phyloP scores from a whole-genome alignment of 2,113 vertebrate species.

The Hemiscyllium ocellatum region DNA sequence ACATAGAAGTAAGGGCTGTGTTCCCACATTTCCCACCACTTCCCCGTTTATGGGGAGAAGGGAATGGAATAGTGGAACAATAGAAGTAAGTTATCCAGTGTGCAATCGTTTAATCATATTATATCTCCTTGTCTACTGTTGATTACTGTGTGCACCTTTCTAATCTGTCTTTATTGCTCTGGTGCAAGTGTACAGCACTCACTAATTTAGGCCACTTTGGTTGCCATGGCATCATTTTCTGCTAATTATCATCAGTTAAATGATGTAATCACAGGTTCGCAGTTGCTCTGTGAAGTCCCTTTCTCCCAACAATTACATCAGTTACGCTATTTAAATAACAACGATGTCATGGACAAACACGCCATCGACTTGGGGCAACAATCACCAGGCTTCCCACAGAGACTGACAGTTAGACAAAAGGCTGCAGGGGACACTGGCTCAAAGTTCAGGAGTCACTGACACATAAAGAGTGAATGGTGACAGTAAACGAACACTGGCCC shows the following conservation, averaged over 20 bases:
- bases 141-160: constrained; percentile 19
- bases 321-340: constrained; percentile 13
- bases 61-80: not conserved
- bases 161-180: constrained; percentile 8
- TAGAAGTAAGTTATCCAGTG: not conserved
- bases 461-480: not conserved
- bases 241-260: constrained; percentile 30
- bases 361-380: not conserved
- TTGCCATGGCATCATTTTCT: constrained; percentile 25
- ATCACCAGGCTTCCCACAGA: not conserved
- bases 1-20: constrained; percentile 2
- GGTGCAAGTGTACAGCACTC: constrained; percentile 13
- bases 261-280: not conserved
- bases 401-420: too few species aligned
- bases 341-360: not conserved
- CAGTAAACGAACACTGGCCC: not conserved
- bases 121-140: constrained; percentile 7
- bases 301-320: constrained; percentile 12
- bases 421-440: not conserved
- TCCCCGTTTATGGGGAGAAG: not conserved
- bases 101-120: not conserved
- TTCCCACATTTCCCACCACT: not conserved
- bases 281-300: not conserved
- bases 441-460: not conserved
- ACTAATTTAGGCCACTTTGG: constrained; percentile 12